Evolutionary conservation across 1,140 invertebrate genomes (phyloP).

Genomic region (Brachystomella parvula): DNA sequence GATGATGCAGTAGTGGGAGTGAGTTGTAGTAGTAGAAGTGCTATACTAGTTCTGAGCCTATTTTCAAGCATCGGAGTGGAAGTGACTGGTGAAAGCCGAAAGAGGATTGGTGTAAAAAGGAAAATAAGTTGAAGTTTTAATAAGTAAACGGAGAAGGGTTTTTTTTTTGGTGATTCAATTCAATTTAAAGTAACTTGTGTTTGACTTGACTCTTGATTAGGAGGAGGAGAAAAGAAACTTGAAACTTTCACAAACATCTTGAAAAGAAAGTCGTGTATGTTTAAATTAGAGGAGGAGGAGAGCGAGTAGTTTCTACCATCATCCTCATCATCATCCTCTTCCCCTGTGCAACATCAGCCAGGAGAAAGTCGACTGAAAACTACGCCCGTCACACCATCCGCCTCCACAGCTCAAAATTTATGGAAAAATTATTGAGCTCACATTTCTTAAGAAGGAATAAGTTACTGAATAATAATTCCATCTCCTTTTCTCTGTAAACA

Average conservation of each 20-base stretch:
- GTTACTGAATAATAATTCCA: too few relatives aligned
- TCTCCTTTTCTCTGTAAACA: too few relatives aligned
- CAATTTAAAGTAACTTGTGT: not conserved
- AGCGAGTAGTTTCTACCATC: not conserved
- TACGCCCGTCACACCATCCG: not conserved
- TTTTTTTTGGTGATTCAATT: too few relatives aligned
- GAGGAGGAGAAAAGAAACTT: constrained; percentile 6
- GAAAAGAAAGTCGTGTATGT: constrained; percentile 7
- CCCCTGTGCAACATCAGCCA: not conserved
- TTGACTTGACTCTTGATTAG: constrained; percentile 12
- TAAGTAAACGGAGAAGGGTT: not conserved
- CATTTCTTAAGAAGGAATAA: too few relatives aligned
- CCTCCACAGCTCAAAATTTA: too few relatives aligned
- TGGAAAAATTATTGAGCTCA: too few relatives aligned
- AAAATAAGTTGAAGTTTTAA: constrained; percentile 1
- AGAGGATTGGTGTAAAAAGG: too few relatives aligned
- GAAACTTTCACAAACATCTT: not conserved
- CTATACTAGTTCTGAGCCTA: too few relatives aligned
- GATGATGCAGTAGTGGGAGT: not conserved
- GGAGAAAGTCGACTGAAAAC: not conserved
- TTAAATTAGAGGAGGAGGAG: not conserved
- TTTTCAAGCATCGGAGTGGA: too few relatives aligned
- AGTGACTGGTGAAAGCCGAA: not conserved
- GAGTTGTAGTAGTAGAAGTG: too few relatives aligned
- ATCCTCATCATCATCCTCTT: not conserved